These are phyloP conservation scores for Lymantria monacha DNA, from an alignment of 2,888 invertebrate species.

Conservation along the genomic window DNA sequence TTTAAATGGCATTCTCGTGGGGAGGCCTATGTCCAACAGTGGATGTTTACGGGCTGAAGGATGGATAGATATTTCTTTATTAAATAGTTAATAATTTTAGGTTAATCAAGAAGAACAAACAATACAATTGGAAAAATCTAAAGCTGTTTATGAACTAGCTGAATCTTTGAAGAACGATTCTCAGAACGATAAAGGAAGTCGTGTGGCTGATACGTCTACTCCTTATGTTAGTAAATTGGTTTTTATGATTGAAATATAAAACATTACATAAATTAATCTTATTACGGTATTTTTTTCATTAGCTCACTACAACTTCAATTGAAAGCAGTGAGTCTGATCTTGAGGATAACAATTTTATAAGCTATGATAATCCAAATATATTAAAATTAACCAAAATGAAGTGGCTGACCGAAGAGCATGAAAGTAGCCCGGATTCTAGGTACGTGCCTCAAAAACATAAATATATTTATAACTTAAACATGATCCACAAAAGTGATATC, in stretches of 20 bases:
- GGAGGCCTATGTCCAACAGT: no score
- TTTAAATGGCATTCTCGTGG: no score
- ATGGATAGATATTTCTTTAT: neutral
- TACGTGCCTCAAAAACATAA: slow-evolving; percentile 26
- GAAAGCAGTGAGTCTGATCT: slow-evolving; percentile 44
- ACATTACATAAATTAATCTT: neutral
- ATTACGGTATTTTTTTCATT: slow-evolving; percentile 9
- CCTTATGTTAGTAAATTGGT: slow-evolving; percentile 32
- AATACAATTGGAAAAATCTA: slow-evolving; percentile 62
- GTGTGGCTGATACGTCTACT: slow-evolving; percentile 25
- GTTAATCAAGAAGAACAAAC: slow-evolving; percentile 35
- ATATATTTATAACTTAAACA: slow-evolving; percentile 1
- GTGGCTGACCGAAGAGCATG: slow-evolving; percentile 63
- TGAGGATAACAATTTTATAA: slow-evolving; percentile 17
- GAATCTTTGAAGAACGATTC: slow-evolving; percentile 41
- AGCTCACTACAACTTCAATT: slow-evolving; percentile 37
- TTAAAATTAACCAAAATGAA: slow-evolving; percentile 69
- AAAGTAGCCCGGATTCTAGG: slow-evolving; percentile 60
- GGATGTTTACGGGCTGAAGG: no score
- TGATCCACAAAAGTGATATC: slow-evolving; percentile 48
- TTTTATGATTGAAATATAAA: neutral
- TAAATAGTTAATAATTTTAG: neutral
- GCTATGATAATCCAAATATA: slow-evolving; percentile 50
- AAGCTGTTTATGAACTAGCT: slow-evolving; percentile 61
- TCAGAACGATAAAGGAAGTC: slow-evolving; percentile 14